Evolutionary conservation across 37 sponge, comb jelly and placozoan species (phyloP).

Genomic region (Aphrocallistes beatrix): DNA sequence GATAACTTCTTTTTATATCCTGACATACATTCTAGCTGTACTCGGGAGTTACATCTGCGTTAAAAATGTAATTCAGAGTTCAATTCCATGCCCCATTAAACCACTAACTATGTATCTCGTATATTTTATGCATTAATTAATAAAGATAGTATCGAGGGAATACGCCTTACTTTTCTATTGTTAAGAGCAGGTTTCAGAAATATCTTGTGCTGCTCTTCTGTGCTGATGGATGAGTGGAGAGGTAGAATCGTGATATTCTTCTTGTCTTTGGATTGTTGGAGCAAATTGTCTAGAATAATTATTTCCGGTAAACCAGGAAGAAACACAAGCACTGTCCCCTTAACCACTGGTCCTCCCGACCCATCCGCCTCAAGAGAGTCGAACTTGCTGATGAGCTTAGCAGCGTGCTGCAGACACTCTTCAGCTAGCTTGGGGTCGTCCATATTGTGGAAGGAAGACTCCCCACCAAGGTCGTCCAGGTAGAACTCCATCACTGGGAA

Average conservation of each 20-base stretch:
- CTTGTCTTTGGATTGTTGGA: neutral
- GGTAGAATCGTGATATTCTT: conserved; percentile 33
- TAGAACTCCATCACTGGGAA: conserved; percentile 54
- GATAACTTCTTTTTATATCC: too few species aligned
- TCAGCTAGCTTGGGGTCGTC: neutral
- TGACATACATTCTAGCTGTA: too few species aligned
- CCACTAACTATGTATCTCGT: too few species aligned
- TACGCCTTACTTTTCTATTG: conserved; percentile 53
- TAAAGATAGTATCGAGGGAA: too few species aligned
- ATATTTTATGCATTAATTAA: too few species aligned
- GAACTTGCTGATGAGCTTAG: neutral
- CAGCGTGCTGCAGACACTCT: neutral
- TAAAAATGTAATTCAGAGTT: too few species aligned
- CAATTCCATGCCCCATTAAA: too few species aligned
- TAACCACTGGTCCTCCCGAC: neutral
- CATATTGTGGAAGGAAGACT: neutral
- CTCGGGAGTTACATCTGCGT: too few species aligned
- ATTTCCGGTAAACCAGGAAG: conserved; percentile 88
- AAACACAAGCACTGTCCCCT: conserved; percentile 83
- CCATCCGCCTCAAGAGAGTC: neutral
- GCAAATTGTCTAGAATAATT: conserved; percentile 31
- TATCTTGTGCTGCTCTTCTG: conserved; percentile 58
- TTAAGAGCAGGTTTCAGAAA: conserved; percentile 52
- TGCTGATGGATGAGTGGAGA: conserved; percentile 61
- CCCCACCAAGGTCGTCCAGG: conserved; percentile 54